These are phyloP conservation scores for Myotis daubentonii DNA, from an alignment of 2,797 vertebrate species.

Conservation along the genomic window DNA sequence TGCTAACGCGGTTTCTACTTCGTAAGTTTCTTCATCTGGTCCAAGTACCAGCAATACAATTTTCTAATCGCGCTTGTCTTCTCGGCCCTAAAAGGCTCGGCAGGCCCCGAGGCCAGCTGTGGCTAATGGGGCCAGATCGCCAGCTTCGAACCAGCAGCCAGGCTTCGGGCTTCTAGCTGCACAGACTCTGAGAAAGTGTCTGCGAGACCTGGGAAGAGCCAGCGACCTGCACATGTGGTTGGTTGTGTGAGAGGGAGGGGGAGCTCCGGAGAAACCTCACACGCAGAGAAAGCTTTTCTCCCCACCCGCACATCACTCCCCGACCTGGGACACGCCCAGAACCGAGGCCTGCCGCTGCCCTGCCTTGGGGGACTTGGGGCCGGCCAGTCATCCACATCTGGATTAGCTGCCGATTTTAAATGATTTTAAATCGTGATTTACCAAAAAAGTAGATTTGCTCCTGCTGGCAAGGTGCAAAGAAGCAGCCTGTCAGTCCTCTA, in stretches of 20 bases:
- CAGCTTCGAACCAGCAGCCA: neutral
- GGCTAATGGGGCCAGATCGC: neutral
- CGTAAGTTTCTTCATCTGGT: neutral
- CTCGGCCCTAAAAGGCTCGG: neutral
- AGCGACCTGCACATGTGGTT: rapidly evolving
- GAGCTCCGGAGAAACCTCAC: neutral
- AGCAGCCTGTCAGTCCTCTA: neutral
- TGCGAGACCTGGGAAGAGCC: neutral
- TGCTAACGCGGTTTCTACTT: neutral
- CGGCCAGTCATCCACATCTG: too few species aligned
- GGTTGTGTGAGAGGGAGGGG: neutral
- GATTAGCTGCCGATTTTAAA: neutral
- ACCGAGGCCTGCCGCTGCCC: too few species aligned
- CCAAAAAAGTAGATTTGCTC: neutral
- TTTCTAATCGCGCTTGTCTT: neutral
- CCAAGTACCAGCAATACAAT: neutral
- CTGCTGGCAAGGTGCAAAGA: neutral
- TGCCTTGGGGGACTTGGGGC: too few species aligned
- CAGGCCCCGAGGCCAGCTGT: neutral
- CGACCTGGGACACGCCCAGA: too few species aligned
- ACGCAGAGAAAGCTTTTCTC: rapidly evolving
- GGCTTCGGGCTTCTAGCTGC: neutral
- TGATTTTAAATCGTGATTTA: neutral
- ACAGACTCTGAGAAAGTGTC: neutral
- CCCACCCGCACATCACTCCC: rapidly evolving